phyloP scores from a whole-genome alignment of 2,888 invertebrate species.

The Agriopis marginaria region DNA sequence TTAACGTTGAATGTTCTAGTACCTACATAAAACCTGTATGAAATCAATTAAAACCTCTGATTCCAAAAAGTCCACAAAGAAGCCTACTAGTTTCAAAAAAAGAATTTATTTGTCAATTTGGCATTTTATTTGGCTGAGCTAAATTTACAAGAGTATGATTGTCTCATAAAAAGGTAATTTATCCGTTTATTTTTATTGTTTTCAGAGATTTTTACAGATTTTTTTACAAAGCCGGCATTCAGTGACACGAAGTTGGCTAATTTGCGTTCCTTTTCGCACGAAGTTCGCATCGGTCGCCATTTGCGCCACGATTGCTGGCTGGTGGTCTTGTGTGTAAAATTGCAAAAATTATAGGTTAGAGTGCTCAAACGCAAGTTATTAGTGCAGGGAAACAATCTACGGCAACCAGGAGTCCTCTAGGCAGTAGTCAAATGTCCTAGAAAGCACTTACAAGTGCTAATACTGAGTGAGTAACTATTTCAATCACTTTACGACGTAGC shows the following conservation, averaged over 20 bases:
- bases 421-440: constrained; percentile 34
- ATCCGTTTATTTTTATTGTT: constrained; percentile 52
- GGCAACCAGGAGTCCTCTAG: constrained; percentile 26
- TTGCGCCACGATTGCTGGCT: constrained; percentile 83
- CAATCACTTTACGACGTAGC: constrained; percentile 61
- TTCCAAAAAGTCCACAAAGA: constrained; percentile 18
- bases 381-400: constrained; percentile 62
- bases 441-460: constrained; percentile 61
- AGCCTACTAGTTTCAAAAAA: constrained; percentile 36
- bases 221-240: constrained; percentile 57
- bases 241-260: constrained; percentile 68
- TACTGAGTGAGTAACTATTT: constrained; percentile 68
- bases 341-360: constrained; percentile 79
- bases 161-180: constrained; percentile 74
- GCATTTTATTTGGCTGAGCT: constrained; percentile 77
- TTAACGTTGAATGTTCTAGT: too few relatives aligned
- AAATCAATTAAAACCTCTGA: background rate
- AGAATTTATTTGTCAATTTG: constrained; percentile 58
- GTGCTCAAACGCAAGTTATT: constrained; percentile 68
- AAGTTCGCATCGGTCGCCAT: constrained; percentile 82
- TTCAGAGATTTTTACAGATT: constrained; percentile 45
- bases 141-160: constrained; percentile 85
- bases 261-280: constrained; percentile 58
- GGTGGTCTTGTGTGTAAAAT: constrained; percentile 70
- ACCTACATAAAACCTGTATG: background rate